Percentiles rank a stretch among this genome's conserved stretches.
phyloP scores from a whole-genome alignment of 1,140 invertebrate species.

The Drosophila bipectinata region DNA sequence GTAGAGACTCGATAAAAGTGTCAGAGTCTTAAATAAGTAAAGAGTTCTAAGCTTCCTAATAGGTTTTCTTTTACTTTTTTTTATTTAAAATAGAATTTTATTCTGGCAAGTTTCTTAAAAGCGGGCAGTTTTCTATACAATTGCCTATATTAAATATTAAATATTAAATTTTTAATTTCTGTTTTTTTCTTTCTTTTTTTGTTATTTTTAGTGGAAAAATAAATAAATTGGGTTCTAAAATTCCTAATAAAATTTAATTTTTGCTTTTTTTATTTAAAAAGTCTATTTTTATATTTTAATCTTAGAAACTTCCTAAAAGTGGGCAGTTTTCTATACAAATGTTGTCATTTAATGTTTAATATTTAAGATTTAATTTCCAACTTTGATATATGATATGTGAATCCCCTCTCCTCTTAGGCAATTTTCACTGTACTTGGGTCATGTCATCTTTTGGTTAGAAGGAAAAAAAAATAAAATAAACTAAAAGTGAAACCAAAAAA shows the following conservation, averaged over 20 bases:
- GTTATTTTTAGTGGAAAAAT: too few species aligned
- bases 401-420: background rate
- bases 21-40: background rate
- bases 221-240: too few species aligned
- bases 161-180: too few species aligned
- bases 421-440: slow-evolving; percentile 24
- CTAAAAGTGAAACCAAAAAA: slow-evolving; percentile 14
- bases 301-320: background rate
- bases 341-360: background rate
- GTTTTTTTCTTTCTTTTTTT: too few species aligned
- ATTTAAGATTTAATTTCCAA: background rate
- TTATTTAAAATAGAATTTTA: background rate
- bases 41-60: too few species aligned
- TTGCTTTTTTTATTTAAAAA: too few species aligned
- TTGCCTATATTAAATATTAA: too few species aligned
- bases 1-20: background rate
- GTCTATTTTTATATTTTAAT: too few species aligned
- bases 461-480: background rate
- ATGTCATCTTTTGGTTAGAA: slow-evolving; percentile 14
- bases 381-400: background rate
- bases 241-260: too few species aligned
- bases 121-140: too few species aligned
- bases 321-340: too few species aligned
- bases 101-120: background rate
- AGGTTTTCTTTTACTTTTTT: background rate